These are phyloP conservation scores for Zaprionus camerounensis DNA, from an alignment of 1,140 invertebrate species.

Conservation along the genomic window DNA sequence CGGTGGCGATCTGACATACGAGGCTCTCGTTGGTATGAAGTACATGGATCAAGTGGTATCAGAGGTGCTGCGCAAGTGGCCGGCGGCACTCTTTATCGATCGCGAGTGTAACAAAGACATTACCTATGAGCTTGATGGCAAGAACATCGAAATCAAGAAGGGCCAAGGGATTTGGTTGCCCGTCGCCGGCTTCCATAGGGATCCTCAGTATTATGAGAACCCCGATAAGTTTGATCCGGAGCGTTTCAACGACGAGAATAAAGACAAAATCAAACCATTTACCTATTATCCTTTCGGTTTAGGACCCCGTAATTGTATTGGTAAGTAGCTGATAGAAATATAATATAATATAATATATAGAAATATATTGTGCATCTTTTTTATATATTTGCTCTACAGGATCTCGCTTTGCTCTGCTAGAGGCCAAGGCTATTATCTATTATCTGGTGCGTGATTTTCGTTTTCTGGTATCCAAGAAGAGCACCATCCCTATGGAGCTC, in stretches of 20 bases:
- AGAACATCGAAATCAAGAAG: constrained; percentile 84
- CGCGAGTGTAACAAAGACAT: constrained; percentile 85
- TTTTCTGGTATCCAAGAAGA: constrained; percentile 78
- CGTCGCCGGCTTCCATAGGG: constrained; percentile 85
- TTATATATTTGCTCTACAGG: constrained; percentile 43
- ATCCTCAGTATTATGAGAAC: constrained; percentile 85
- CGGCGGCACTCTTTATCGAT: constrained; percentile 84
- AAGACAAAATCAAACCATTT: constrained; percentile 85
- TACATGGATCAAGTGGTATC: constrained; percentile 85
- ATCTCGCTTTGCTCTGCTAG: constrained; percentile 85
- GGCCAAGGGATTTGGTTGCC: constrained; percentile 85
- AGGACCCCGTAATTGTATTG: constrained; percentile 88
- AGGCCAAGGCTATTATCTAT: constrained; percentile 83
- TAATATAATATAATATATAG: too few relatives aligned
- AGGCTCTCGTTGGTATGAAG: constrained; percentile 84
- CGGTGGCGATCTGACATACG: constrained; percentile 80
- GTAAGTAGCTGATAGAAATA: constrained; percentile 61
- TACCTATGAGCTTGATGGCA: constrained; percentile 85
- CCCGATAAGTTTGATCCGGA: constrained; percentile 87
- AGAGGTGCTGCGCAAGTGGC: constrained; percentile 87
- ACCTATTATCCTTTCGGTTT: constrained; percentile 87
- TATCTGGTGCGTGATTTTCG: constrained; percentile 71
- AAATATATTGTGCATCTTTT: neutral
- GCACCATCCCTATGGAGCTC: constrained; percentile 66
- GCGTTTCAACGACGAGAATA: constrained; percentile 86